Evolutionary conservation across 2,113 vertebrate species (phyloP).

Genomic region (Lota lota): DNA sequence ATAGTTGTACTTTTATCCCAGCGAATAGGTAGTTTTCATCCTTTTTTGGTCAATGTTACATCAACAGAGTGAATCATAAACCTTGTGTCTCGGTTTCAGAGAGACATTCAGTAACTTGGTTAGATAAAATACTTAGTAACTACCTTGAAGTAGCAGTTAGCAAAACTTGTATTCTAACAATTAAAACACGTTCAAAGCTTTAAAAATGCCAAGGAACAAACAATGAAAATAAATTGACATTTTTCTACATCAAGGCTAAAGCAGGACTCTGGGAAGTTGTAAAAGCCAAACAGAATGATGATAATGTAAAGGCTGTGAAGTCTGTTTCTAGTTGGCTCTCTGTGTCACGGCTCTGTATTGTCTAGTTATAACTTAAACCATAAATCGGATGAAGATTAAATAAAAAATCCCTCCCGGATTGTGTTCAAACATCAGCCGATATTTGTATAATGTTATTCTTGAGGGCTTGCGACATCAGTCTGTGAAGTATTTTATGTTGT

Average conservation of each 20-base stretch:
- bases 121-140: constrained; percentile 23
- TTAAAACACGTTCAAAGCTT: constrained; percentile 15
- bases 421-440: too few relatives aligned
- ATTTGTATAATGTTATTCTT: too few relatives aligned
- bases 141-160: constrained; percentile 45
- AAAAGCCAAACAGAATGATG: constrained; percentile 8
- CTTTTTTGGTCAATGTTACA: constrained; percentile 44
- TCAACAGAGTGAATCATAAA: constrained; percentile 35
- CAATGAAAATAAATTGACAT: constrained; percentile 11
- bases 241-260: constrained; percentile 14
- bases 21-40: constrained; percentile 42
- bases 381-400: too few relatives aligned
- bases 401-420: too few relatives aligned
- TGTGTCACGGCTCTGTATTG: too few relatives aligned
- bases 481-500: too few relatives aligned
- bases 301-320: constrained; percentile 27
- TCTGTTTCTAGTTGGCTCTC: too few relatives aligned
- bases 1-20: constrained; percentile 37
- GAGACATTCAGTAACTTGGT: neutral
- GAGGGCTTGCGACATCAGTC: too few relatives aligned
- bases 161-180: neutral
- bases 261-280: constrained; percentile 12
- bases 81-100: constrained; percentile 19
- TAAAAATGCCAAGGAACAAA: constrained; percentile 17
- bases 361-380: too few relatives aligned